A percentile compares a stretch with the other conserved stretches of the same genome.
Conservation (phyloP, 2,113 vertebrate genomes). For the Dicaeum eximium region DNA sequence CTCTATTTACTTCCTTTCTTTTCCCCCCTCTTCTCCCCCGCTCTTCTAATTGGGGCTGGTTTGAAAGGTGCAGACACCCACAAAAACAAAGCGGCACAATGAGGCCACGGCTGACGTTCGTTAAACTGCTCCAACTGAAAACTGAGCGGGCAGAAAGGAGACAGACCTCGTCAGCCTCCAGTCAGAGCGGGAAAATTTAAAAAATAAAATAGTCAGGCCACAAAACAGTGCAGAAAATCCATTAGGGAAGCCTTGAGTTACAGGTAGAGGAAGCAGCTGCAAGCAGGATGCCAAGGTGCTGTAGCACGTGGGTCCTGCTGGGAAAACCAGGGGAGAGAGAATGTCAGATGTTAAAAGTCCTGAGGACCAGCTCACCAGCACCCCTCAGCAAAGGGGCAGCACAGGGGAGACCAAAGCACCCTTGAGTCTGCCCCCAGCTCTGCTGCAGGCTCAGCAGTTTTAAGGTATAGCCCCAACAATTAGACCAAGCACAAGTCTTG, state of each 20-base stretch:
- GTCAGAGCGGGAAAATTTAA: not conserved
- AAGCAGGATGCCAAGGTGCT: not conserved
- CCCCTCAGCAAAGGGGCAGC: not conserved
- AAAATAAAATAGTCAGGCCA: not conserved
- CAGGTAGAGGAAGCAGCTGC: not conserved
- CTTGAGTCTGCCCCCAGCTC: fast-evolving
- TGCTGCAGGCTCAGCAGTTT: not conserved
- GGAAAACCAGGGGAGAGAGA: not conserved
- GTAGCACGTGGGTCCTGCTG: not conserved
- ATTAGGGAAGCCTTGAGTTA: not conserved
- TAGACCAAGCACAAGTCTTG: not conserved
- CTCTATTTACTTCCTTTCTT: constrained; percentile 45
- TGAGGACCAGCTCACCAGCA: not conserved
- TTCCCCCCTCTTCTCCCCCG: not conserved
- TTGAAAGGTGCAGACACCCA: constrained; percentile 39
- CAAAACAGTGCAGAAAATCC: not conserved
- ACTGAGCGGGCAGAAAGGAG: not conserved
- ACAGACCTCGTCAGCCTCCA: not conserved
- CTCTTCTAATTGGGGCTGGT: constrained; percentile 27
- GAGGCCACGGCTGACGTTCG: not conserved
- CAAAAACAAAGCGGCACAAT: constrained; percentile 34
- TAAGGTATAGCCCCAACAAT: not conserved
- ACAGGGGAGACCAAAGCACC: fast-evolving
- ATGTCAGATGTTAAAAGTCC: not conserved
- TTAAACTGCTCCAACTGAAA: constrained; percentile 22